Conservation (phyloP, 2,888 invertebrate genomes). For the Ganaspis brasiliensis region DNA sequence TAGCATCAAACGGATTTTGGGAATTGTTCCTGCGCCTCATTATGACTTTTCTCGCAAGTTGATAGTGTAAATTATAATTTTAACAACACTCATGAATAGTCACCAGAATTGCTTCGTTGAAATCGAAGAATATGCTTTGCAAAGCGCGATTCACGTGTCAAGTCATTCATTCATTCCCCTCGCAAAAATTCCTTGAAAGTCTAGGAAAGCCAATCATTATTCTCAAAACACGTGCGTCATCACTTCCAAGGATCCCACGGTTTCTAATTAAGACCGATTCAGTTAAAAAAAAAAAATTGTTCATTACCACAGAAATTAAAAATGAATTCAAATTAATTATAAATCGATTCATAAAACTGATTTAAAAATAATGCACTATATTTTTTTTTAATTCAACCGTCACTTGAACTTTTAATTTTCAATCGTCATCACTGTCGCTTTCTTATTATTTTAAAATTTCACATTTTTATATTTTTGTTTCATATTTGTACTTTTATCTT, state of each 20-base stretch:
- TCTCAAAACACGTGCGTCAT: conserved; percentile 29
- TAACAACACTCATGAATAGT: background rate
- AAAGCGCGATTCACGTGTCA: conserved; percentile 27
- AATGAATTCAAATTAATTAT: background rate
- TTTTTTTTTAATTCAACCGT: no score
- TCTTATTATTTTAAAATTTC: no score
- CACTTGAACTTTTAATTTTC: no score
- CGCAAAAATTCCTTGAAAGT: conserved; percentile 10
- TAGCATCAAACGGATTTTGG: conserved; percentile 1
- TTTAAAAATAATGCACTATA: background rate
- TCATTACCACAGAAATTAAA: background rate
- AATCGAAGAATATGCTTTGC: conserved; percentile 18
- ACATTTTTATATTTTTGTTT: no score
- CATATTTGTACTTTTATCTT: no score
- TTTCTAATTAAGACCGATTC: conserved; percentile 7
- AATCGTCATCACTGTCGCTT: no score
- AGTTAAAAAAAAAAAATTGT: conserved; percentile 3
- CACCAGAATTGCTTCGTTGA: conserved; percentile 41
- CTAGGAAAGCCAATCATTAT: conserved; percentile 18
- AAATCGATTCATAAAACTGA: background rate
- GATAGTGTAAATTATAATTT: background rate
- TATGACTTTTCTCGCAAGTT: background rate
- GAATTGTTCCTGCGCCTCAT: background rate
- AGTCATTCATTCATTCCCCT: conserved; percentile 20
- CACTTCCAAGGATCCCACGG: conserved; percentile 33